Conservation (phyloP, 2,888 invertebrate genomes). For the Meta bourneti region DNA sequence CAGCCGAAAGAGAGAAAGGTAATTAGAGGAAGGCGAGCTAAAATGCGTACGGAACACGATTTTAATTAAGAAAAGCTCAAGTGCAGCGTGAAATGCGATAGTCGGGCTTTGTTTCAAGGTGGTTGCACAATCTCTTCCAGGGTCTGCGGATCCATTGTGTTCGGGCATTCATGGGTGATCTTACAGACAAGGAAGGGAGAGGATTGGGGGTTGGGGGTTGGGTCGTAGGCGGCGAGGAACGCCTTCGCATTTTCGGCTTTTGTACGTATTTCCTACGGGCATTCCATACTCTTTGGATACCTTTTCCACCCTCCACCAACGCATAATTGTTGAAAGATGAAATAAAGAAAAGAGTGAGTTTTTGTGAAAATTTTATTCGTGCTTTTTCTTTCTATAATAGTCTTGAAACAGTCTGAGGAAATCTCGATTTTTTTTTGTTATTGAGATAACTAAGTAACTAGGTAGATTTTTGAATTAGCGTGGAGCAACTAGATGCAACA, state of each 20-base stretch:
- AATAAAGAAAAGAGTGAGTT: background rate
- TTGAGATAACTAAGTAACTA: too few relatives aligned
- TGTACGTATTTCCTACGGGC: background rate
- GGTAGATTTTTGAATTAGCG: too few relatives aligned
- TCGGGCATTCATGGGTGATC: slow-evolving; percentile 58
- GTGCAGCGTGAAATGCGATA: slow-evolving; percentile 72
- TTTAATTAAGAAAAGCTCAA: slow-evolving; percentile 75
- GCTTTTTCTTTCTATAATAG: background rate
- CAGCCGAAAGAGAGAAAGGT: slow-evolving; percentile 28
- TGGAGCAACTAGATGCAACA: too few relatives aligned
- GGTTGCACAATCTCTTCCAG: slow-evolving; percentile 67
- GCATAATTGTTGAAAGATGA: slow-evolving; percentile 4
- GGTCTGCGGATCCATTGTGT: slow-evolving; percentile 56
- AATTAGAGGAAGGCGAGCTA: slow-evolving; percentile 60
- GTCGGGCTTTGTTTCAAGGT: slow-evolving; percentile 65
- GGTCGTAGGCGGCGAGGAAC: slow-evolving; percentile 17
- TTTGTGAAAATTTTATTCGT: background rate
- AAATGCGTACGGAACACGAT: slow-evolving; percentile 70
- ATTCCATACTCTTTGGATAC: slow-evolving; percentile 7
- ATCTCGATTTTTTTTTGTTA: too few relatives aligned
- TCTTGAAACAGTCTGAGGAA: too few relatives aligned
- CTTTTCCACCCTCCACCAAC: background rate
- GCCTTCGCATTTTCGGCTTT: slow-evolving; percentile 32
- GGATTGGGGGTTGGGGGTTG: slow-evolving; percentile 2
- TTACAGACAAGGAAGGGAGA: slow-evolving; percentile 20